A percentile compares a stretch with the other conserved stretches of the same genome.
Conservation (phyloP, 2,797 vertebrate genomes). For the Hafferia zeledoni region DNA sequence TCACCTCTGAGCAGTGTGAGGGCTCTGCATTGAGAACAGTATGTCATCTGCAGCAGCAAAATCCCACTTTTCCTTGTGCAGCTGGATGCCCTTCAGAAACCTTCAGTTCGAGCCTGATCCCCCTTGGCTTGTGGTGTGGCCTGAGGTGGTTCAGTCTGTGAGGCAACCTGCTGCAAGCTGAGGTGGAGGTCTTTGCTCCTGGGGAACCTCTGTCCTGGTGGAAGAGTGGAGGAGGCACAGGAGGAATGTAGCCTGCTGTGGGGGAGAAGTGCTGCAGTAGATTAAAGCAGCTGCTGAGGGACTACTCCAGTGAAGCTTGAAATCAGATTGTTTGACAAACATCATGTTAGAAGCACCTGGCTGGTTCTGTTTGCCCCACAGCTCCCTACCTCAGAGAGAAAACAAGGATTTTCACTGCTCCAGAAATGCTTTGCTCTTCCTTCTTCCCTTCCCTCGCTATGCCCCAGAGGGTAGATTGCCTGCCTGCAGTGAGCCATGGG, state of each 20-base stretch:
- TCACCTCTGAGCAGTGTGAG: background rate
- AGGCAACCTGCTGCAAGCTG: background rate
- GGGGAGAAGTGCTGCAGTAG: conserved; percentile 32
- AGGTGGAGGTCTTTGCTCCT: background rate
- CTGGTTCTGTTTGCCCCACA: conserved; percentile 64
- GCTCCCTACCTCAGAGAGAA: conserved; percentile 49
- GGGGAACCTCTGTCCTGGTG: background rate
- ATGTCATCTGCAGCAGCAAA: background rate
- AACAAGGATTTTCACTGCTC: conserved; percentile 38
- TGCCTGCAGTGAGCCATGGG: background rate
- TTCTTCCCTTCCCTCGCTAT: background rate
- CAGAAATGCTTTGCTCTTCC: conserved; percentile 6
- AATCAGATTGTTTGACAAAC: conserved; percentile 71
- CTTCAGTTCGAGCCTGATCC: background rate
- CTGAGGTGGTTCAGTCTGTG: background rate
- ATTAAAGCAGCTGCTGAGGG: conserved; percentile 66
- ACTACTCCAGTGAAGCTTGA: conserved; percentile 65
- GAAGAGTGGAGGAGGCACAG: background rate
- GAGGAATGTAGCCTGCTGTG: conserved; percentile 10
- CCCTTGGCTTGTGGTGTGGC: background rate
- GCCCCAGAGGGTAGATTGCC: conserved; percentile 15
- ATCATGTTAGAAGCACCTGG: conserved; percentile 64
- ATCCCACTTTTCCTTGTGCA: background rate
- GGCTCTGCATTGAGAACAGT: background rate
- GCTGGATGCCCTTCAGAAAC: background rate